Percentiles rank a stretch among this genome's conserved stretches.
Evolutionary conservation across 1,140 invertebrate species (phyloP).

Genomic region (Cyclina sinensis): DNA sequence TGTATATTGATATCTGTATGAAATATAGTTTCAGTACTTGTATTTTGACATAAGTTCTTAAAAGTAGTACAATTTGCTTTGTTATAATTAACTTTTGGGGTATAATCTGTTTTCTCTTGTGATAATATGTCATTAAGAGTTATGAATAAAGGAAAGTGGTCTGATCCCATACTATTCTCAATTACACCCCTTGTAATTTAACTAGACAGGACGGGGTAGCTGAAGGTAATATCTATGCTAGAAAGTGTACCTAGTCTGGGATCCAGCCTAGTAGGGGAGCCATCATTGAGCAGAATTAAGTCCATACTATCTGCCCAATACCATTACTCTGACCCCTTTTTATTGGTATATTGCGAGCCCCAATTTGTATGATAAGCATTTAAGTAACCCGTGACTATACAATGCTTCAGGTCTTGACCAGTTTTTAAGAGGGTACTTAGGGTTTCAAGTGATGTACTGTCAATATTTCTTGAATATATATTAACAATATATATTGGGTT

Average conservation of each 20-base stretch:
- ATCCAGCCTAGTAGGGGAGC: neutral
- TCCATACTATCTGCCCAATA: neutral
- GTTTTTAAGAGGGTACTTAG: too few relatives aligned
- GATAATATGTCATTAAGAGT: neutral
- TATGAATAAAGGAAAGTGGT: neutral
- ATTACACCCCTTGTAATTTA: neutral
- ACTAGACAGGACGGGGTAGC: neutral
- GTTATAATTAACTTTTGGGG: neutral
- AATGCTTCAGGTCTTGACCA: neutral
- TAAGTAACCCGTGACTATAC: neutral
- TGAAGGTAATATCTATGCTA: neutral
- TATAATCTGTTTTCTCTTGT: neutral
- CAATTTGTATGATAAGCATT: neutral
- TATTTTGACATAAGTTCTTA: neutral
- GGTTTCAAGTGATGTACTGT: too few relatives aligned
- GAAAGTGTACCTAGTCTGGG: neutral
- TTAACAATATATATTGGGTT: neutral
- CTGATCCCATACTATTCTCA: neutral
- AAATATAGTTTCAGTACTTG: neutral
- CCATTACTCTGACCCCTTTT: neutral
- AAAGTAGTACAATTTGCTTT: neutral
- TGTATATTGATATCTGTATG: neutral
- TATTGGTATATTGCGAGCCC: neutral
- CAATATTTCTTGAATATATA: neutral
- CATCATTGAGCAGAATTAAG: neutral